These are phyloP conservation scores for Aleiodes leptofemur DNA, from an alignment of 2,888 invertebrate genomes.

Conservation along the genomic window DNA sequence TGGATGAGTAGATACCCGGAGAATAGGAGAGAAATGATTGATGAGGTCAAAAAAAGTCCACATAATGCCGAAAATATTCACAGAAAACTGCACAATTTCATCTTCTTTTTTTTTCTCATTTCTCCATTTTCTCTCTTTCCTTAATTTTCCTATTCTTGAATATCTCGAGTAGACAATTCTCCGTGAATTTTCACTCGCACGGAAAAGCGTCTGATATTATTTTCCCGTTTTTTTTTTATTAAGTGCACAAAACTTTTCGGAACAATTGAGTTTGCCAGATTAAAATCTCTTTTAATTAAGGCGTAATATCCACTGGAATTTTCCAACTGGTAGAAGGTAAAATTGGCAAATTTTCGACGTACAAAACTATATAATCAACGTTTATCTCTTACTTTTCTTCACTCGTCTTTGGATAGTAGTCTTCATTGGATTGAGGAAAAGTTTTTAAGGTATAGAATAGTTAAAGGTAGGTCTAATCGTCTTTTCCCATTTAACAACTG, in stretches of 20 bases:
- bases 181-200: slow-evolving; percentile 33
- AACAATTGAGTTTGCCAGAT: slow-evolving; percentile 14
- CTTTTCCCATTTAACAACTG: slow-evolving; percentile 34
- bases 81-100: slow-evolving; percentile 35
- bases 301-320: slow-evolving; percentile 38
- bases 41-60: slow-evolving; percentile 58
- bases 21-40: slow-evolving; percentile 62
- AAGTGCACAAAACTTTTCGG: slow-evolving; percentile 11
- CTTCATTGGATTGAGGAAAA: slow-evolving; percentile 30
- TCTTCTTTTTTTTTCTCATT: background rate
- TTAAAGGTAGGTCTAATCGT: slow-evolving; percentile 33
- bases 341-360: slow-evolving; percentile 41
- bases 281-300: slow-evolving; percentile 43
- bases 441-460: slow-evolving; percentile 22
- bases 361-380: slow-evolving; percentile 22
- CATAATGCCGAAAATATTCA: slow-evolving; percentile 62
- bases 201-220: background rate
- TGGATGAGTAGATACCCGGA: slow-evolving; percentile 55
- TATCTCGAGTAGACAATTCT: slow-evolving; percentile 4
- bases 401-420: slow-evolving; percentile 12
- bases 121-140: slow-evolving; percentile 38
- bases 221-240: background rate
- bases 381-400: slow-evolving; percentile 23
- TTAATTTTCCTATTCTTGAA: slow-evolving; percentile 51
- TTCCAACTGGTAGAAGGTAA: slow-evolving; percentile 7